Evolutionary conservation across 64 coral and sea anemone genomes (phyloP).

Genomic region (Montipora capricornis): DNA sequence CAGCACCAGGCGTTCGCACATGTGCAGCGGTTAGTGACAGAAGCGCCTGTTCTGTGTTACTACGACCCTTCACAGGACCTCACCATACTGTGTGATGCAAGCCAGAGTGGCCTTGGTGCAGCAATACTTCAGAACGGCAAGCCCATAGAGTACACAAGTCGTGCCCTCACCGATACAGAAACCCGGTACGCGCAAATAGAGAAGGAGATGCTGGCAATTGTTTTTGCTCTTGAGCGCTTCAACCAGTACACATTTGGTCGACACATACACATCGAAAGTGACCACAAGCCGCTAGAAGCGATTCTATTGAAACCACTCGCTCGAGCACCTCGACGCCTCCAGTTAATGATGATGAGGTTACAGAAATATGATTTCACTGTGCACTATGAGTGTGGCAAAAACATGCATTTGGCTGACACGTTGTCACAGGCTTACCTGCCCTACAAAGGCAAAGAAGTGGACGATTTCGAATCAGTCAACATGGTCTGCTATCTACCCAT

Average conservation of each 20-base stretch:
- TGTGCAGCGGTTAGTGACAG: constrained; percentile 25
- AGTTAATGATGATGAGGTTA: constrained; percentile 29
- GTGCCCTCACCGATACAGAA: no score
- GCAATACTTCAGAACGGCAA: constrained; percentile 24
- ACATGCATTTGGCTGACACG: constrained; percentile 40
- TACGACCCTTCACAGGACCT: constrained; percentile 44
- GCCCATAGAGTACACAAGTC: no score
- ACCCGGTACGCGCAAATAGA: no score
- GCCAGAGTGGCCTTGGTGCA: neutral
- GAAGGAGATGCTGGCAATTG: no score
- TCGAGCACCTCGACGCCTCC: neutral
- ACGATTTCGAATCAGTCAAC: no score
- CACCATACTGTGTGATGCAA: constrained; percentile 57
- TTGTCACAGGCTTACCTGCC: neutral
- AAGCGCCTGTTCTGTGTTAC: constrained; percentile 48
- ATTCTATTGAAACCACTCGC: constrained; percentile 21
- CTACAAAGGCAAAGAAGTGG: neutral
- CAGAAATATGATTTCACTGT: constrained; percentile 40
- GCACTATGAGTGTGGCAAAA: constrained; percentile 2
- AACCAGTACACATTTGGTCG: constrained; percentile 44
- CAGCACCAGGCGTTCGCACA: constrained; percentile 27
- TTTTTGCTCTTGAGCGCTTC: no score
- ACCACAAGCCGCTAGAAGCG: constrained; percentile 45
- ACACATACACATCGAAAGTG: constrained; percentile 13
- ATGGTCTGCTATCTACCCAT: neutral